Base-by-base conservation (phyloP, 2,888 invertebrate genomes). In the Andricus quercusramuli region DNA sequence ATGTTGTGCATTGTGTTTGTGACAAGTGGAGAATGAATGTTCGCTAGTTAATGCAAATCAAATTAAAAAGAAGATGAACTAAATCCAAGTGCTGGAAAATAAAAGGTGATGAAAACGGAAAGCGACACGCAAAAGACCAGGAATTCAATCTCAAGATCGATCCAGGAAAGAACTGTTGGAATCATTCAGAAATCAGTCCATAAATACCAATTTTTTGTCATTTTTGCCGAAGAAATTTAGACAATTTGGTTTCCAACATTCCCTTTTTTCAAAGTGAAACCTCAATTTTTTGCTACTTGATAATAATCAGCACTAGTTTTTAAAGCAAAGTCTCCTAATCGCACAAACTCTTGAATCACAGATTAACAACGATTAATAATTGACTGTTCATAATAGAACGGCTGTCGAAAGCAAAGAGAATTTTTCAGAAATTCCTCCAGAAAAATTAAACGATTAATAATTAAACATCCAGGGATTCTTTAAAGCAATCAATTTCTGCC, bases 11-110 rank as follows among this genome's bases (percentile, higher is more conserved):
- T 80, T 79, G 77, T 79, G 70, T 32, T 82, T 77, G 78, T 83
- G 84, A 82, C 82, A 84, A 81, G 80, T 82, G 79, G 79, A 77
- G 78, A 81, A 83, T 83, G 83, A 83, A 84, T 82, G 84, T 79
- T 82, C 79, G 82, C 81, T 81, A 83, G 82, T 81, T 44, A 82
- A 84, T 84, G n/a, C 51, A 84, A 83, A 79, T 81, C 37, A 85
- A 85, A 85, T 59, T 80, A 80, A 81, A 56, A 74, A 74, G n/a
- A 13, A 56, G 15, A 56, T 32, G 13, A 74, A 74, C 51, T 25
- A 20, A 74, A 74, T 25, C 5, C 29, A 15, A 74, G 32, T 56
- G 74, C 74, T 56, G 51, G 25, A 47, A 68, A 68, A 74, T 51
- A 74, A 74, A 29, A 56, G 11, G 56, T 59, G 56, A 59, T 56